These are phyloP conservation scores for Heteromurus nitidus DNA, from an alignment of 2,888 invertebrate species.

Conservation along the genomic window DNA sequence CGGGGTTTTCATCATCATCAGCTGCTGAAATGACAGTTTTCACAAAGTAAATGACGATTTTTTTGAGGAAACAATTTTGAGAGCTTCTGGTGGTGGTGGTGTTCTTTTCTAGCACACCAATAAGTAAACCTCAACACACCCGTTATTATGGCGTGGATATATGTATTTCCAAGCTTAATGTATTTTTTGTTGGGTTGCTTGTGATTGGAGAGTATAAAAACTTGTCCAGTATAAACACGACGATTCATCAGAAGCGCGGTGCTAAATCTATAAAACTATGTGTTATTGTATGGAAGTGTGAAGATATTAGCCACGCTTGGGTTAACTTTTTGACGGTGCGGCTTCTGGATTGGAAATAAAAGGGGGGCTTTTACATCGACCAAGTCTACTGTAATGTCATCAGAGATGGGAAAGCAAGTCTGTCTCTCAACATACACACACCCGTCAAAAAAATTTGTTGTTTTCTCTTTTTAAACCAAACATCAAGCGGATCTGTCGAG, in stretches of 20 bases:
- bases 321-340: slow-evolving; percentile 63
- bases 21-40: slow-evolving; percentile 23
- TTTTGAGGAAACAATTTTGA: background rate
- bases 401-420: too few relatives aligned
- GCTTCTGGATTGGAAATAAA: slow-evolving; percentile 64
- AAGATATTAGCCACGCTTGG: slow-evolving; percentile 59
- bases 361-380: slow-evolving; percentile 47
- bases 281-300: slow-evolving; percentile 59
- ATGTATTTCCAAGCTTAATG: slow-evolving; percentile 51
- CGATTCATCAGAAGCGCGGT: too few relatives aligned
- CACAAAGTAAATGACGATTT: background rate
- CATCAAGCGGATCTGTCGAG: too few relatives aligned
- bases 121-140: slow-evolving; percentile 13
- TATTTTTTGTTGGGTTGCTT: too few relatives aligned
- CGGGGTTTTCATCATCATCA: slow-evolving; percentile 12
- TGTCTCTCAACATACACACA: too few relatives aligned
- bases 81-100: slow-evolving; percentile 9
- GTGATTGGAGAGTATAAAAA: slow-evolving; percentile 57
- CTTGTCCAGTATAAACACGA: slow-evolving; percentile 31
- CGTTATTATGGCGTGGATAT: slow-evolving; percentile 60
- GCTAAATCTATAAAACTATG: too few relatives aligned
- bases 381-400: background rate
- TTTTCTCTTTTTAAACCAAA: too few relatives aligned
- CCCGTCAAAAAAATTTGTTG: too few relatives aligned
- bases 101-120: background rate